A percentile compares a stretch with the other conserved stretches of the same genome.
Conservation (phyloP, 2,888 invertebrate genomes). For the Hypsopygia costalis region DNA sequence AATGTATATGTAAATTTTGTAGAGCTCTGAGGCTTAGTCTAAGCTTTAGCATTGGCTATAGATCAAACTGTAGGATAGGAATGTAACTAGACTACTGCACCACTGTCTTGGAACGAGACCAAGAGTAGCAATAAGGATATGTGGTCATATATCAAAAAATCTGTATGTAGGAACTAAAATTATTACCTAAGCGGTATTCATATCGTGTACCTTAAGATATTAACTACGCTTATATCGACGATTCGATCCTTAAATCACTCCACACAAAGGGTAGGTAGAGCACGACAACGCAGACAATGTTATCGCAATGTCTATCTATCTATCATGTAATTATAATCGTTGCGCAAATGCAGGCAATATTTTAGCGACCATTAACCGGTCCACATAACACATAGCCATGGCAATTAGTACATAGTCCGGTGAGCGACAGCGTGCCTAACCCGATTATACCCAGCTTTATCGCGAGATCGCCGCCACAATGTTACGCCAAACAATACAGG, state of each 20-base stretch:
- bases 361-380: constrained; percentile 58
- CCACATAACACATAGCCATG: constrained; percentile 57
- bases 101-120: constrained; percentile 4
- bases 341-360: constrained; percentile 57
- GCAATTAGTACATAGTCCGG: constrained; percentile 68
- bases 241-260: constrained; percentile 4
- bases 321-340: constrained; percentile 50
- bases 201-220: neutral
- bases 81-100: constrained; percentile 10
- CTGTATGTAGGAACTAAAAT: too few relatives aligned
- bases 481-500: constrained; percentile 47
- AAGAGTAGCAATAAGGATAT: neutral
- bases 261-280: constrained; percentile 28
- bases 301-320: constrained; percentile 59
- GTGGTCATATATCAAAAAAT: too few relatives aligned
- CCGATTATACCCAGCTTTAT: constrained; percentile 66
- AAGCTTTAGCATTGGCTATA: constrained; percentile 41
- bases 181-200: too few relatives aligned
- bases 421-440: constrained; percentile 73
- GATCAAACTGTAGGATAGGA: constrained; percentile 40
- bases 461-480: constrained; percentile 47
- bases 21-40: constrained; percentile 41
- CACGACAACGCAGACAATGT: constrained; percentile 39
- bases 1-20: constrained; percentile 62
- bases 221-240: neutral